These are phyloP conservation scores for Ptychochromis oligacanthus DNA, from an alignment of 2,113 vertebrate species.

Conservation along the genomic window DNA sequence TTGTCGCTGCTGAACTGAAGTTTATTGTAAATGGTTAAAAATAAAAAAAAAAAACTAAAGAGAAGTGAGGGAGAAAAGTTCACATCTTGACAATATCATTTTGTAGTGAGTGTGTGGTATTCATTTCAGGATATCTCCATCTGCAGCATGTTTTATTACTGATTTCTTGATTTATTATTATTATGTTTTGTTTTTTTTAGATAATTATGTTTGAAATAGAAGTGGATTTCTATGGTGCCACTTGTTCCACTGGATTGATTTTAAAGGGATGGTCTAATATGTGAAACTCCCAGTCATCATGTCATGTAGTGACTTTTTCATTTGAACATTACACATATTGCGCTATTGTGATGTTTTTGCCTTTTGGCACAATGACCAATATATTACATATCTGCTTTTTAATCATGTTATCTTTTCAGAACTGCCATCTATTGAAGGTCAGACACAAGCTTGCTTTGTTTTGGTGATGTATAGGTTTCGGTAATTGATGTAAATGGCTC, in stretches of 20 bases:
- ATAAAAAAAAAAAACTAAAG: slow-evolving; percentile 11
- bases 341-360: slow-evolving; percentile 41
- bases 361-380: slow-evolving; percentile 36
- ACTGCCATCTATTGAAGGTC: slow-evolving; percentile 17
- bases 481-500: slow-evolving; percentile 65
- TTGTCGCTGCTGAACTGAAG: slow-evolving; percentile 69
- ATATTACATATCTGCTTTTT: slow-evolving; percentile 51
- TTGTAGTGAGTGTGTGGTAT: slow-evolving; percentile 61
- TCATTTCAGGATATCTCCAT: slow-evolving; percentile 57
- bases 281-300: background rate
- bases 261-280: slow-evolving; percentile 13
- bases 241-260: background rate
- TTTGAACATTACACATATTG: slow-evolving; percentile 33
- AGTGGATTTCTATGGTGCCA: background rate
- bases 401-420: slow-evolving; percentile 46
- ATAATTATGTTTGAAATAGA: slow-evolving; percentile 40
- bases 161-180: background rate
- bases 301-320: background rate
- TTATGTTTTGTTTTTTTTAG: slow-evolving; percentile 16
- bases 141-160: slow-evolving; percentile 65
- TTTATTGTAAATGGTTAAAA: slow-evolving; percentile 32
- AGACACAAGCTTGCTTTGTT: slow-evolving; percentile 68
- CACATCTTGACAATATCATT: slow-evolving; percentile 50
- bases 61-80: background rate
- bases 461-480: slow-evolving; percentile 63